Evolutionary conservation across 2,113 vertebrate genomes (phyloP).

Genomic region (Malurus melanocephalus): DNA sequence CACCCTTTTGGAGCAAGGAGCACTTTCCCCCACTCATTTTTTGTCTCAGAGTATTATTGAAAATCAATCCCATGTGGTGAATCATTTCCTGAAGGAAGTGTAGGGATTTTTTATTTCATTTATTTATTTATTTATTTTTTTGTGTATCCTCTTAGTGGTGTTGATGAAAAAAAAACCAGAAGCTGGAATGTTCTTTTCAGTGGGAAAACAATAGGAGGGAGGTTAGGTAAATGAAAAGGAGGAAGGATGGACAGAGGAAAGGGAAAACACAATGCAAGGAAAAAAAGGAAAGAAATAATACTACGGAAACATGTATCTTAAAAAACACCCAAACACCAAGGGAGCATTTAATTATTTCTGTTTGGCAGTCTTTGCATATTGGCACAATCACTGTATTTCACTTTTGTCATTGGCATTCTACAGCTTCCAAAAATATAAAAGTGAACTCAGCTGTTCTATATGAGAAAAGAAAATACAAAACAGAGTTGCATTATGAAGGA

Average conservation of each 20-base stretch:
- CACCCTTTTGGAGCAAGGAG: background rate
- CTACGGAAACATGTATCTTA: background rate
- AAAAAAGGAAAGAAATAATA: background rate
- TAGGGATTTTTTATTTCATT: background rate
- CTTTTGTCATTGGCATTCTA: background rate
- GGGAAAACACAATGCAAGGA: background rate
- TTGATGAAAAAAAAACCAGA: background rate
- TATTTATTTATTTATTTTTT: background rate
- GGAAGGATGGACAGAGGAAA: slow-evolving; percentile 6
- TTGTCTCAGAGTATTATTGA: background rate
- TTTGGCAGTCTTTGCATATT: background rate
- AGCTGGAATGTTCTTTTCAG: background rate
- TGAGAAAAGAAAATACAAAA: background rate
- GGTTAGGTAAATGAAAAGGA: slow-evolving; percentile 9
- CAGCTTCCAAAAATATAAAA: background rate
- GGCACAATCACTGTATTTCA: background rate
- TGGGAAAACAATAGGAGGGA: background rate
- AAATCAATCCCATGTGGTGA: background rate
- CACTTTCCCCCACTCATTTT: background rate
- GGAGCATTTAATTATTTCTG: background rate
- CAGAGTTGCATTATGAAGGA: background rate
- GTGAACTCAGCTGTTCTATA: background rate
- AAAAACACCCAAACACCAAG: background rate
- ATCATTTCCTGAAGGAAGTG: background rate
- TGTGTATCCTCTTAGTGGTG: background rate